Conservation (phyloP, 2,113 vertebrate species). For the Oxyura jamaicensis region DNA sequence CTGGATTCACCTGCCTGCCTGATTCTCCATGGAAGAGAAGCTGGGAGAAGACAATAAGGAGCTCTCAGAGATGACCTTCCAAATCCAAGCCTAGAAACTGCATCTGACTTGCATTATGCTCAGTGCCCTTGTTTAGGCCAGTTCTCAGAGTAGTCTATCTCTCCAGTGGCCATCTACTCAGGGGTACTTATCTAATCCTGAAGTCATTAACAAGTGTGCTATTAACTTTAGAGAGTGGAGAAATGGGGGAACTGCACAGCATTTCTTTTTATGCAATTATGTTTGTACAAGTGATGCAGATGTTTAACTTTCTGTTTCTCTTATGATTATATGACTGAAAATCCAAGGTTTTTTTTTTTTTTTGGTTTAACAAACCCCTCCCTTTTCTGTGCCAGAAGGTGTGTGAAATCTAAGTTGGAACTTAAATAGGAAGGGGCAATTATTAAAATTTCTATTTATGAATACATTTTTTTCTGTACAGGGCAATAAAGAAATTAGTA, state of each 20-base stretch:
- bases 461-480: neutral
- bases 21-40: neutral
- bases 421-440: neutral
- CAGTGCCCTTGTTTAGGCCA: neutral
- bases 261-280: no score
- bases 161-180: fast-evolving
- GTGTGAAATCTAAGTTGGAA: neutral
- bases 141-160: neutral
- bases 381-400: neutral
- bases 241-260: neutral
- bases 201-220: neutral
- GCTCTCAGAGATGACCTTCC: neutral
- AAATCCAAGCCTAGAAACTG: neutral
- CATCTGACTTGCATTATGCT: neutral
- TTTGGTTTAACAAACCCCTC: neutral
- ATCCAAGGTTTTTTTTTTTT: neutral
- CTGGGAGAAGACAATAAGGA: neutral
- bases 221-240: neutral
- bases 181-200: fast-evolving
- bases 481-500: neutral
- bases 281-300: neutral
- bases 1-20: neutral
- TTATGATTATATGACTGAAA: neutral
- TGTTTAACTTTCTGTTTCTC: neutral
- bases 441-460: neutral